These are phyloP conservation scores for Mandrillus leucophaeus DNA, from an alignment of 2,113 vertebrate genomes.

Conservation along the genomic window DNA sequence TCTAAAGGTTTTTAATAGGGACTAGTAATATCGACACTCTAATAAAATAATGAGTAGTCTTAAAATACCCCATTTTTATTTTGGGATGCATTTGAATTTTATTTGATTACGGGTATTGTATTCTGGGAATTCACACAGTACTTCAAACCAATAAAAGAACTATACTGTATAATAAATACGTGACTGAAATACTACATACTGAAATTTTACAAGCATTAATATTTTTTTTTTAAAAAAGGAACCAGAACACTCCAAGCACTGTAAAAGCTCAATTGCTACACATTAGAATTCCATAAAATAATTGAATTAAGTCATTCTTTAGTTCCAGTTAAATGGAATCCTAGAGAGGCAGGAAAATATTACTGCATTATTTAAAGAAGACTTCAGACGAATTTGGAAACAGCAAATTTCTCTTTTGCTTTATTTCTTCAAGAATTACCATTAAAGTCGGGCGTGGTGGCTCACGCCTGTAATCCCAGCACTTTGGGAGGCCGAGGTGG, in stretches of 20 bases:
- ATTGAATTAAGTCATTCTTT: slow-evolving; percentile 26
- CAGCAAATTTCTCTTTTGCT: background rate
- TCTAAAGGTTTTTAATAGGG: background rate
- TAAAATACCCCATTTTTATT: slow-evolving; percentile 30
- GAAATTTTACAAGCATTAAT: slow-evolving; percentile 8
- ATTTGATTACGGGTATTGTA: background rate
- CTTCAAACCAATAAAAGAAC: slow-evolving; percentile 8
- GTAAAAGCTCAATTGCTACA: slow-evolving; percentile 5
- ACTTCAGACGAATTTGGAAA: background rate
- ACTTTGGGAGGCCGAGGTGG: too few relatives aligned
- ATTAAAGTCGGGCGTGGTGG: too few relatives aligned
- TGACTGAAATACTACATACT: slow-evolving; percentile 31
- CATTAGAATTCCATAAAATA: background rate
- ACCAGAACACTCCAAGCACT: background rate
- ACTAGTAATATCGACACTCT: background rate
- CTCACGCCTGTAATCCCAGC: too few relatives aligned
- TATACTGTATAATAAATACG: background rate
- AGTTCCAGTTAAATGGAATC: background rate
- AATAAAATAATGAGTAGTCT: background rate
- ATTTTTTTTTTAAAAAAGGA: slow-evolving; percentile 30
- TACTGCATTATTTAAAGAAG: background rate
- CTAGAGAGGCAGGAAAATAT: background rate
- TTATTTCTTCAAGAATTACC: background rate
- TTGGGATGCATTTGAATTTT: slow-evolving; percentile 11
- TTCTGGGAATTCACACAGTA: slow-evolving; percentile 34